Conservation (phyloP, 23 tunicate genomes). For the Phallusia fumigata region DNA sequence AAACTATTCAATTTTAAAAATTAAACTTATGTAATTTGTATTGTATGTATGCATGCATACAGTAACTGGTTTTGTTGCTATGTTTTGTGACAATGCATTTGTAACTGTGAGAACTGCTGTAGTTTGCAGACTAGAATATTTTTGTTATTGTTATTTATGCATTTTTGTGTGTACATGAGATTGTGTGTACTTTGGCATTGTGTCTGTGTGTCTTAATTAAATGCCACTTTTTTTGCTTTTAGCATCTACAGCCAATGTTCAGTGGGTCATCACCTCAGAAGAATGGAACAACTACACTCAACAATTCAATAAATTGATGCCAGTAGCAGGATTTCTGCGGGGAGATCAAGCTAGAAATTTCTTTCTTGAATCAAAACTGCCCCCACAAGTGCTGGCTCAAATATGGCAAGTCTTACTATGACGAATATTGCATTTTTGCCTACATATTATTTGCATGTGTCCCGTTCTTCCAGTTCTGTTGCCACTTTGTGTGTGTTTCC, state of each 20-base stretch:
- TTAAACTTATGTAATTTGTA: no score
- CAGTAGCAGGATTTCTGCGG: constrained; percentile 73
- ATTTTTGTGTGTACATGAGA: no score
- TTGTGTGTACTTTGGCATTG: no score
- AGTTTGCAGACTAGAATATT: no score
- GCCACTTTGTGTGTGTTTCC: neutral
- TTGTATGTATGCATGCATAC: no score
- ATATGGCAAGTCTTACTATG: constrained; percentile 57
- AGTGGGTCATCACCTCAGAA: constrained; percentile 75
- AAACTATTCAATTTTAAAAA: no score
- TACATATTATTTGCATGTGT: neutral
- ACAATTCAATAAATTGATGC: constrained; percentile 68
- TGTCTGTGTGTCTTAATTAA: no score
- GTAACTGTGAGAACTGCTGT: no score
- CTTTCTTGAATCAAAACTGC: constrained; percentile 77
- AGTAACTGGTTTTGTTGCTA: no score
- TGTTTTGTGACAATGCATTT: no score
- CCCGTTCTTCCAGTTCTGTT: no score
- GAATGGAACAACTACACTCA: constrained; percentile 64
- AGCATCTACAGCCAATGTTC: constrained; percentile 29
- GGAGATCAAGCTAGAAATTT: constrained; percentile 87
- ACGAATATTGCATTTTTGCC: neutral
- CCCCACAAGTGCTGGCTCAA: constrained; percentile 58
- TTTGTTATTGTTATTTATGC: no score
- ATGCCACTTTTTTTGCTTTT: neutral